Evolutionary conservation across 2,888 invertebrate species (phyloP).

Genomic region (Trypoxylon attenuatum): DNA sequence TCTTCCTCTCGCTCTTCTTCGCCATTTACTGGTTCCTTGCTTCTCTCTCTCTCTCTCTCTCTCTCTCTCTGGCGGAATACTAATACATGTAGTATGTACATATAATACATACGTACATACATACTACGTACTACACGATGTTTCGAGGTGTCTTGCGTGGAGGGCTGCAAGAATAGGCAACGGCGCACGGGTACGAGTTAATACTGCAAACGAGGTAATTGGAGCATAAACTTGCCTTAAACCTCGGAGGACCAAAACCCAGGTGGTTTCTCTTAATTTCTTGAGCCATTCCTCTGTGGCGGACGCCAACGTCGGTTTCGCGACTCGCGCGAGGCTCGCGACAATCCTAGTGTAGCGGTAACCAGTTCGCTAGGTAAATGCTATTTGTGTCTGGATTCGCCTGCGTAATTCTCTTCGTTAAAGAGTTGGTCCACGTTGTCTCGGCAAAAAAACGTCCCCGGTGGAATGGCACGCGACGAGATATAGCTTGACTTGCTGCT

Average conservation of each 20-base stretch:
- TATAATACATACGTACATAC: too few species aligned
- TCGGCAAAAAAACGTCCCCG: background rate
- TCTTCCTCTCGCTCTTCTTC: background rate
- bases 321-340: background rate
- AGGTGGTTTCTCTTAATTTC: slow-evolving; percentile 60
- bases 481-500: slow-evolving; percentile 7
- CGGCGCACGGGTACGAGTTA: slow-evolving; percentile 46
- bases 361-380: slow-evolving; percentile 67
- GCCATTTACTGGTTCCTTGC: background rate
- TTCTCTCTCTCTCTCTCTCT: background rate
- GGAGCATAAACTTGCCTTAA: slow-evolving; percentile 67
- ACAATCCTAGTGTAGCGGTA: slow-evolving; percentile 38
- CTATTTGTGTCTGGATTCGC: slow-evolving; percentile 63
- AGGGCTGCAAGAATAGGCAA: background rate
- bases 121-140: too few species aligned
- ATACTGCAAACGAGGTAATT: slow-evolving; percentile 68
- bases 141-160: too few species aligned
- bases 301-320: slow-evolving; percentile 31
- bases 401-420: slow-evolving; percentile 58
- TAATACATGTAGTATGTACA: background rate
- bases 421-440: background rate
- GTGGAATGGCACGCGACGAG: background rate
- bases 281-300: slow-evolving; percentile 52
- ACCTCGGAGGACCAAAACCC: slow-evolving; percentile 54
- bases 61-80: background rate